Evolutionary conservation across 1,140 invertebrate species (phyloP).

Genomic region (Diabrotica virgifera): DNA sequence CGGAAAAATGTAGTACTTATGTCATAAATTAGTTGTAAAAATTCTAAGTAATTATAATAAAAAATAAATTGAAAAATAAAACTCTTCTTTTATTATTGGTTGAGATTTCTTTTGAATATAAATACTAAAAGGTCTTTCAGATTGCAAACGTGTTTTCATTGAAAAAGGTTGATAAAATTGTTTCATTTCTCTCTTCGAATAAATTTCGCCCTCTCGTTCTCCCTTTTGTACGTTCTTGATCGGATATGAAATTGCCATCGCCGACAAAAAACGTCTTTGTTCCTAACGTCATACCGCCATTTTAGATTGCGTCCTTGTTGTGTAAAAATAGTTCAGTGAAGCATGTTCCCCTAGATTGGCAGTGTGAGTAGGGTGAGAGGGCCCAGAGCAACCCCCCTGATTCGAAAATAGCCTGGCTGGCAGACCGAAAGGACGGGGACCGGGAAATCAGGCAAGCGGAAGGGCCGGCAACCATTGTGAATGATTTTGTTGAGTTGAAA

Average conservation of each 20-base stretch:
- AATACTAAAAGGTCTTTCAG: too few species aligned
- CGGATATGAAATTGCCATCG: constrained; percentile 10
- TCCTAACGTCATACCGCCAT: constrained; percentile 30
- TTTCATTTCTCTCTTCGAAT: too few species aligned
- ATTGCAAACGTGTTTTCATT: too few species aligned
- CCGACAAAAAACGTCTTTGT: constrained; percentile 19
- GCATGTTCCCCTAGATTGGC: constrained; percentile 43
- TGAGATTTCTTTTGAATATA: too few species aligned
- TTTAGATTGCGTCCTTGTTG: constrained; percentile 39
- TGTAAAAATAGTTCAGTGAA: constrained; percentile 44
- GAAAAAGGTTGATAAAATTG: too few species aligned
- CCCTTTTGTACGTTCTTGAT: neutral
- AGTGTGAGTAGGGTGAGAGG: constrained; percentile 36
- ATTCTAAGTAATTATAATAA: too few species aligned
- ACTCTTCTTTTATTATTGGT: too few species aligned
- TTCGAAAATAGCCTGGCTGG: constrained; percentile 16
- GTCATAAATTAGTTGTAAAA: too few species aligned
- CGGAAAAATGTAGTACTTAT: too few species aligned
- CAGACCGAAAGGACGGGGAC: constrained; percentile 17
- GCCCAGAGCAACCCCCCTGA: constrained; percentile 23
- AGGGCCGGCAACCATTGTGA: constrained; percentile 35
- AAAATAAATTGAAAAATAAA: too few species aligned
- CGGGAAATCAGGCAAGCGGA: constrained; percentile 32
- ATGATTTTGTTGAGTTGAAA: constrained; percentile 22
- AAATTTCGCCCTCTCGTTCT: too few species aligned